phyloP scores from a whole-genome alignment of 2,888 invertebrate genomes.

The Anorthoa munda region DNA sequence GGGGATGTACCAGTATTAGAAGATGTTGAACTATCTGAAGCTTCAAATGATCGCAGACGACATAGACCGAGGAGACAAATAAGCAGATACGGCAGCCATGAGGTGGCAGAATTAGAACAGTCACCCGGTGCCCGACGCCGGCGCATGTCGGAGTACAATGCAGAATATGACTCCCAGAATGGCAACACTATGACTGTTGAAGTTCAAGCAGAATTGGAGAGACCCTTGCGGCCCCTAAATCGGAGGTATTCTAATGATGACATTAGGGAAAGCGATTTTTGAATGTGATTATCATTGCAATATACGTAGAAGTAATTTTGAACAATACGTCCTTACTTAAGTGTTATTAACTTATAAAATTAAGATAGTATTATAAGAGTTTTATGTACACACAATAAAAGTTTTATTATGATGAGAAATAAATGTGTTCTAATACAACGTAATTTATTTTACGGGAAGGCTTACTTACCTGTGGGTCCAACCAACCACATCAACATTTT shows the following conservation, averaged over 20 bases:
- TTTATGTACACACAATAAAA: conserved; percentile 30
- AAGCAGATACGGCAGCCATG: conserved; percentile 85
- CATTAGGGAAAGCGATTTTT: conserved; percentile 88
- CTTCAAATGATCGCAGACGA: conserved; percentile 72
- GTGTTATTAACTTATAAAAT: not conserved
- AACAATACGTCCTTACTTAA: conserved; percentile 1
- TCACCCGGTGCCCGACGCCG: conserved; percentile 87
- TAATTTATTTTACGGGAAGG: not conserved
- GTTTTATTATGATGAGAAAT: conserved; percentile 29
- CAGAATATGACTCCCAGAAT: conserved; percentile 62
- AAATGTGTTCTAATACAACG: conserved; percentile 22
- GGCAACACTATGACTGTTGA: conserved; percentile 77
- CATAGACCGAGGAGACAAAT: conserved; percentile 76
- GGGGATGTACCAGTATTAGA: conserved; percentile 80
- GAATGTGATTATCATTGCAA: conserved; percentile 57
- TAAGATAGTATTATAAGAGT: conserved; percentile 39
- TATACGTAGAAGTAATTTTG: conserved; percentile 18
- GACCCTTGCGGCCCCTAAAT: conserved; percentile 79
- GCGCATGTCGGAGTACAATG: conserved; percentile 82
- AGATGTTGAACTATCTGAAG: conserved; percentile 80
- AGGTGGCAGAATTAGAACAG: conserved; percentile 85
- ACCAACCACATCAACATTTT: not conserved
- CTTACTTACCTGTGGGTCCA: not conserved
- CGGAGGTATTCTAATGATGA: conserved; percentile 83
- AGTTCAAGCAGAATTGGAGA: conserved; percentile 81